A percentile compares a stretch with the other conserved stretches of the same genome.
These are phyloP conservation scores for Acheta domesticus DNA, from an alignment of 2,888 invertebrate species.

Conservation along the genomic window DNA sequence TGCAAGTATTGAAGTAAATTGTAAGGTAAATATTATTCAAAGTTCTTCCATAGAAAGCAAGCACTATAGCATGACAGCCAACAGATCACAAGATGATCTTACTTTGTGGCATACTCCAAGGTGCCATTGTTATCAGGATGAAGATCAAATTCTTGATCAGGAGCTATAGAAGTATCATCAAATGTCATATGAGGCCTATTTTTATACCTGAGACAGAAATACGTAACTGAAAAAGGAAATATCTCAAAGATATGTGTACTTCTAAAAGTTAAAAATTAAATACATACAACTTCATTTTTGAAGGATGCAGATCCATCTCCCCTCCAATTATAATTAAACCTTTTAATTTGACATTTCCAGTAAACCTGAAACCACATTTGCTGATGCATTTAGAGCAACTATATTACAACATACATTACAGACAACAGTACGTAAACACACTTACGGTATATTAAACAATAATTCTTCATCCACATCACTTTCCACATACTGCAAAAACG, in stretches of 20 bases:
- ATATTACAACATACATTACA: too few relatives aligned
- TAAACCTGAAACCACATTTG: constrained; percentile 59
- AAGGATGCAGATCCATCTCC: constrained; percentile 80
- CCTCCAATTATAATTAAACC: constrained; percentile 91
- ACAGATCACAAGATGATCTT: constrained; percentile 41
- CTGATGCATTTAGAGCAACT: too few relatives aligned
- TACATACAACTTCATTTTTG: constrained; percentile 80
- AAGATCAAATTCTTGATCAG: constrained; percentile 89
- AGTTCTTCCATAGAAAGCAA: constrained; percentile 19
- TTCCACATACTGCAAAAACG: constrained; percentile 75
- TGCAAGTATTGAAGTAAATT: constrained; percentile 1
- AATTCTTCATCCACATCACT: constrained; percentile 96
- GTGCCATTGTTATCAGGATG: constrained; percentile 72
- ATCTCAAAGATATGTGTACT: too few relatives aligned
- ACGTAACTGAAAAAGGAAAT: too few relatives aligned
- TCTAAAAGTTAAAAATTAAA: constrained; percentile 23
- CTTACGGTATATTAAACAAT: constrained; percentile 88
- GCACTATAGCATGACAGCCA: constrained; percentile 25
- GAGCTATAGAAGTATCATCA: constrained; percentile 69
- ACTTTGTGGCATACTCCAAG: constrained; percentile 89
- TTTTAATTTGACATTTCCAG: constrained; percentile 91
- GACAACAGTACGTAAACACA: constrained; percentile 36
- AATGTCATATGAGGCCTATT: constrained; percentile 93
- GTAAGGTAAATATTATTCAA: too few relatives aligned
- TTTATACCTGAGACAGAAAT: constrained; percentile 67